Evolutionary conservation across 1,140 invertebrate genomes (phyloP), one percentile per base, ranked within the genome.

Genomic region (Bombus haemorrhoidalis): DNA sequence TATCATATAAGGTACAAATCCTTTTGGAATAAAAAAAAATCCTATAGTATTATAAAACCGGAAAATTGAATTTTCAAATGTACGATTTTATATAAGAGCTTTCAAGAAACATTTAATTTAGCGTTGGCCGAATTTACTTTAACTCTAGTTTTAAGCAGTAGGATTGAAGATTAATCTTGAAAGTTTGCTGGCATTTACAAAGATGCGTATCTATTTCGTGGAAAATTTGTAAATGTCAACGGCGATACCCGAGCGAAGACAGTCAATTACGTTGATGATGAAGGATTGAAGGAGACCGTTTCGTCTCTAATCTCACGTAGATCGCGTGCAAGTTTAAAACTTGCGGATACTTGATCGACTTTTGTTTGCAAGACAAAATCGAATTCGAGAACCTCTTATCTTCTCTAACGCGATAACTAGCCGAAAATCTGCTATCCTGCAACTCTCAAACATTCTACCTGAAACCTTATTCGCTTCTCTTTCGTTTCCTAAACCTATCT

Each of bases 301-400:
- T 81, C 28, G 18, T 25, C 18, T 22, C 28, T 81, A 71, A 81
- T 81, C 79, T 81, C 79, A 71, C 66, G 66, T 69, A 78, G 32
- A 69, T 80, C 78, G 43, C 78, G 34, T 18, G 66, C 69, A 39
- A 69, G 66, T 80, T 80, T 80, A 28, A 69, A 22, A 39, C 43
- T 37, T 6, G 66, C 53, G 22, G 43, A 69, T 57, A 28, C n/a
- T 79, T 32, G n/a, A 68, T 62, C 28, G 59, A 62, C 8, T 62
- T 28, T 62, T 62, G 10, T 62, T 12, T n/a, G 59, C 25, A 4
- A 25, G 59, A 62, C 25, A 62, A 62, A 62, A 62, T 28, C 59
- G 59, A 62, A 10, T 62, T n/a, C 59, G 10, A 62, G 59, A 62
- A 28, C 59, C 10, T 28, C 28, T 62, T 12, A 2, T n/a, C 59